Evolutionary conservation across 2,797 vertebrate genomes (phyloP).

Genomic region (Falco biarmicus): DNA sequence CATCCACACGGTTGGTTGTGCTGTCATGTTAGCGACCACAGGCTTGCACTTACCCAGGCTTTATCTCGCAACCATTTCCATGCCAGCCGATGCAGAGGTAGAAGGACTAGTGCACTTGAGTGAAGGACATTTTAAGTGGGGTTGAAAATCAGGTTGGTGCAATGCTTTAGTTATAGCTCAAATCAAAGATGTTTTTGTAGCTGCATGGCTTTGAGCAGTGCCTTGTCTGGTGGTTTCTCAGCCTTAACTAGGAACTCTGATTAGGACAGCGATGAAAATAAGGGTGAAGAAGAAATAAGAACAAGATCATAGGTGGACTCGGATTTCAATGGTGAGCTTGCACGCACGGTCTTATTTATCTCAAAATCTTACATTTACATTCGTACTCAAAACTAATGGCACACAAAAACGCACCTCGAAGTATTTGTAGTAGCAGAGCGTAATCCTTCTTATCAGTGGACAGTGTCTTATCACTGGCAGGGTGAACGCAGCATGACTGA

Average conservation of each 20-base stretch:
- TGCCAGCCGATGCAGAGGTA: background rate
- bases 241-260: background rate
- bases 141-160: background rate
- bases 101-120: background rate
- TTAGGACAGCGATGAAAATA: background rate
- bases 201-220: background rate
- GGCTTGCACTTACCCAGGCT: background rate
- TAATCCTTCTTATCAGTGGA: background rate
- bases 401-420: rapidly evolving
- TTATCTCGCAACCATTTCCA: background rate
- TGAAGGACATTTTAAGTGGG: background rate
- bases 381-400: background rate
- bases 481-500: background rate
- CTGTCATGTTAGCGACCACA: background rate
- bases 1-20: background rate
- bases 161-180: background rate
- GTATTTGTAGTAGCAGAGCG: background rate
- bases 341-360: background rate
- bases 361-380: background rate
- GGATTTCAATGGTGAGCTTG: background rate
- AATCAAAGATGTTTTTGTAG: background rate
- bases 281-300: background rate
- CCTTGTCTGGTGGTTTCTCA: background rate
- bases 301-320: background rate
- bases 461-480: background rate